Evolutionary conservation across 2,888 invertebrate species (phyloP).

Genomic region (Coronaproctus castanopsis): DNA sequence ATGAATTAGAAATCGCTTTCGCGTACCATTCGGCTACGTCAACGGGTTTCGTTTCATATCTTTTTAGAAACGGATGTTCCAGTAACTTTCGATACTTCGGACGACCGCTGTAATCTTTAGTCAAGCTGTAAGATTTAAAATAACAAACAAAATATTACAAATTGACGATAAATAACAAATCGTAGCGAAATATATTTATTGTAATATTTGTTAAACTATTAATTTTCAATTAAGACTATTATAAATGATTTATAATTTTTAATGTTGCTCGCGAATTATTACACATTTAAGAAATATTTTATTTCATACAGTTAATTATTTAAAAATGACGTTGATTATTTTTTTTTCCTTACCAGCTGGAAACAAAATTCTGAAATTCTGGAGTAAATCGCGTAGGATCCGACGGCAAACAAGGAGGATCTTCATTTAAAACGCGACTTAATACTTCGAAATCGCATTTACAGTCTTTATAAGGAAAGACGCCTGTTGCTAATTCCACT

Average conservation of each 20-base stretch:
- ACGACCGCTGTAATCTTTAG: conserved; percentile 77
- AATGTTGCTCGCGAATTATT: too few species aligned
- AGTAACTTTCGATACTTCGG: conserved; percentile 85
- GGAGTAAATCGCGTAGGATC: conserved; percentile 50
- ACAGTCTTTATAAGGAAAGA: conserved; percentile 85
- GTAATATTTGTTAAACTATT: not conserved
- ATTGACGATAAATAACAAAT: not conserved
- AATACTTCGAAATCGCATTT: conserved; percentile 95
- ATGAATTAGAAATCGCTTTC: conserved; percentile 11
- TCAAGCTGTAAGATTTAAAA: conserved; percentile 42
- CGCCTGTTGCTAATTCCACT: conserved; percentile 90
- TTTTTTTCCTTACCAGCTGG: conserved; percentile 77
- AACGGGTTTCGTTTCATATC: conserved; percentile 46
- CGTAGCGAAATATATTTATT: not conserved
- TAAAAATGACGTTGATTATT: too few species aligned
- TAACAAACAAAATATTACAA: conserved; percentile 5
- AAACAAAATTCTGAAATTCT: conserved; percentile 78
- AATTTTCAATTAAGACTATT: too few species aligned
- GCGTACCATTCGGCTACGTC: conserved; percentile 72
- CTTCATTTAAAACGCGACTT: conserved; percentile 72
- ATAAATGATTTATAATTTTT: too few species aligned
- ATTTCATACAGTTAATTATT: too few species aligned
- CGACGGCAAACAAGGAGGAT: conserved; percentile 64
- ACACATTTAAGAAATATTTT: too few species aligned
- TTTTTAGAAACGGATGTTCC: conserved; percentile 69